Evolutionary conservation across 2,113 vertebrate species (phyloP), one percentile per base, ranked within the genome.

Genomic region (Poecilia latipinna): DNA sequence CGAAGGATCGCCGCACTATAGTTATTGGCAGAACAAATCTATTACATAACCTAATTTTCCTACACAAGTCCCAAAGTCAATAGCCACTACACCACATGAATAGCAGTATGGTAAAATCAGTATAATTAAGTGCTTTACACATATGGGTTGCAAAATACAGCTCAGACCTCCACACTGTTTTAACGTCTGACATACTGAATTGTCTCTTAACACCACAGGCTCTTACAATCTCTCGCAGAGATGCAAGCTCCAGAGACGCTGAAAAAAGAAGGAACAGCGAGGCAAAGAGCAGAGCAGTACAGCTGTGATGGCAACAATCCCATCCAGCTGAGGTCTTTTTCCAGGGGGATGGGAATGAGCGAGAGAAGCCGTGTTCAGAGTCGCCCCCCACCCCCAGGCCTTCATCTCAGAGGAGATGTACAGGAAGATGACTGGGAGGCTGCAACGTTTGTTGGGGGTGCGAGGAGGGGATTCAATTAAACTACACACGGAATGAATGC

Each of bases 401-500:
- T 69, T 66, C 73, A 71, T 79, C 61, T 31, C 17, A 32, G 61
- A 51, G 35, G 54, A 19, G 75, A 80, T 71, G 74, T 44, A 79
- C 57, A 54, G 13, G 42, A 66, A 72, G 77, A 66, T 61, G 64
- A 48, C 42, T 12, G 66, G 62, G 65, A 51, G 54, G 29, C 64
- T 57, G 65, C 42, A 66, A n/a, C 0, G 24, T 73, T 75, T 62
- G 68, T 60, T 33, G 67, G 65, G 74, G 44, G 78, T 61, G 51
- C 0, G 39, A 85, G 90, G 84, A 84, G 88, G 89, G 85, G 88
- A 91, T 90, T 91, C 90, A 93, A 93, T 93, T 91, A 91, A 86
- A 84, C 83, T 83, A 89, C 83, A 90, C 77, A 88, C 74, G 78
- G 82, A 86, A 12, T 51, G 70, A 86, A 93, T 93, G 88, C 87